Base-by-base conservation (phyloP, 2,888 invertebrate genomes). In the Brachypalpus laphriformis region DNA sequence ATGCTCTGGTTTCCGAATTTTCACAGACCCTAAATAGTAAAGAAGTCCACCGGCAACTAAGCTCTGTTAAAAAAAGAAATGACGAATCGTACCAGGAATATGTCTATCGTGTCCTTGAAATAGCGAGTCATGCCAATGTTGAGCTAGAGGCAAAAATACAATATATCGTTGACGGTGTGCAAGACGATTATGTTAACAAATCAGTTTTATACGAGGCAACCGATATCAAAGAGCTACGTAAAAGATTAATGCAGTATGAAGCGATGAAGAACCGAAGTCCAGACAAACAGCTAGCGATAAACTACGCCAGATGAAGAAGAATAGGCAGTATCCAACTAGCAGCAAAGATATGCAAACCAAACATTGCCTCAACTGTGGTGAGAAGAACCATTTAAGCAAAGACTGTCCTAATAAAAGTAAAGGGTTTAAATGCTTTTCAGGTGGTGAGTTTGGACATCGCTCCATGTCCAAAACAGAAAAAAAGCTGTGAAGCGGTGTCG, bases 41-140 rank as follows among this genome's bases (percentile, higher is more conserved):
- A 28, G 45, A 63, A n/a, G 56, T 75, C 8, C 54, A 75, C 56
- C 14, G 14, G 37, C 45, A 28, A 34, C 49, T 81, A 3, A 70
- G 57, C 16, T n/a, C 11, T 9, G 34, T 66, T 1, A 75, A 25
- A 51, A 82, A 61, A 22, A 47, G 8, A 9, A 34, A 37, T 8
- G 47, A 74, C n/a, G 68, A 70, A 54, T 25, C 40, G 0, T 70
- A 47, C 9, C 51, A 59, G 37, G 65, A 49, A 8, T 81, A 81
- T 20, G 16, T 81, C 9, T 65, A 74, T 49, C 56, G 45, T 9
- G 65, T 74, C 8, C 34, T 54, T 11, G 80, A 89, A 86, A 87
- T 90, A 28, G 89, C 87, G 16, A 87, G 86, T 65, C 81, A 88
- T 47, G 88, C 82, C 0, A 82, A 83, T 9, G 82, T 68, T 14